Conservation (phyloP, 2,888 invertebrate genomes). For the Dryadula phaetusa region DNA sequence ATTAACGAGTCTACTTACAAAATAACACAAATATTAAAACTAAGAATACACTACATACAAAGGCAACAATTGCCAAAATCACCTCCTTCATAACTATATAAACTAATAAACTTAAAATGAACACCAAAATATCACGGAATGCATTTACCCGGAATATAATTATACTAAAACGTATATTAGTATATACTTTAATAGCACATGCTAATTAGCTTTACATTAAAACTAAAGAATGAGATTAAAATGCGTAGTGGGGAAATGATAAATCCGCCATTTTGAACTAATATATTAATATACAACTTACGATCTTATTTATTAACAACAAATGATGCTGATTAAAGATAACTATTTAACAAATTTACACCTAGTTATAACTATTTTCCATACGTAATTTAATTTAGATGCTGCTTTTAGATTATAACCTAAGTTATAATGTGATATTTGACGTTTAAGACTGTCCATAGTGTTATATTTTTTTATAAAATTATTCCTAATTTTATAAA, state of each 20-base stretch:
- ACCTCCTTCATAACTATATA: slow-evolving; percentile 80
- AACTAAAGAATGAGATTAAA: slow-evolving; percentile 28
- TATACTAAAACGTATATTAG: slow-evolving; percentile 27
- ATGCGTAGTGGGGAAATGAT: slow-evolving; percentile 25
- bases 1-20: slow-evolving; percentile 71
- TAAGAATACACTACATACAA: slow-evolving; percentile 80
- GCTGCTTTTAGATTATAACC: slow-evolving; percentile 4
- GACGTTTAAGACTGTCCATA: not conserved
- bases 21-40: slow-evolving; percentile 80
- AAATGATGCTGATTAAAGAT: not conserved
- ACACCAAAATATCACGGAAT: slow-evolving; percentile 67
- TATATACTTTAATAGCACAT: slow-evolving; percentile 22
- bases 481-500: not conserved
- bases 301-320: slow-evolving; percentile 3
- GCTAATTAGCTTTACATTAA: slow-evolving; percentile 18
- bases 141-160: slow-evolving; percentile 60
- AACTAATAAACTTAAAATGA: slow-evolving; percentile 55
- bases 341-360: slow-evolving; percentile 1
- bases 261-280: slow-evolving; percentile 54
- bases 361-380: not conserved
- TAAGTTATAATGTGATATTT: slow-evolving; percentile 4
- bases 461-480: not conserved
- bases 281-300: slow-evolving; percentile 29
- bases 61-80: slow-evolving; percentile 80
- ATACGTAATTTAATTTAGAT: not conserved